These are phyloP conservation scores for Bellardia pandia DNA, from an alignment of 2,888 invertebrate genomes.

Conservation along the genomic window DNA sequence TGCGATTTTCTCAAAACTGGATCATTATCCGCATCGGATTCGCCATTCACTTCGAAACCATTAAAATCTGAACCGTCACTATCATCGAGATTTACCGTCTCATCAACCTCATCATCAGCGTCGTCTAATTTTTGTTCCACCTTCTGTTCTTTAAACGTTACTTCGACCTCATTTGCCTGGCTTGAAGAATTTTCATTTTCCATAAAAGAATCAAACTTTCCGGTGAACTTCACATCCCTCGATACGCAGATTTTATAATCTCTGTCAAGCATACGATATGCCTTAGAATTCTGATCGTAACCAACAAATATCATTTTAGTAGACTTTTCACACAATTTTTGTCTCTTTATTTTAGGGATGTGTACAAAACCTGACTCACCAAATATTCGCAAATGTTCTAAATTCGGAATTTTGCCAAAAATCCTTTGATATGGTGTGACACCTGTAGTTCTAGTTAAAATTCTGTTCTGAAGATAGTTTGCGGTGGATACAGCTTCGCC, in stretches of 20 bases:
- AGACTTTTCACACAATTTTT: background rate
- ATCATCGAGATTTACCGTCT: no score
- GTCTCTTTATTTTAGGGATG: background rate
- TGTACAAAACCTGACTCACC: conserved; percentile 22
- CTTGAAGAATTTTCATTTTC: background rate
- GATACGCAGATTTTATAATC: conserved; percentile 13
- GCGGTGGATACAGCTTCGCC: conserved; percentile 36
- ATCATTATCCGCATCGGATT: background rate
- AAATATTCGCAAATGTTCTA: conserved; percentile 15
- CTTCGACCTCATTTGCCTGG: background rate
- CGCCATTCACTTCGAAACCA: background rate
- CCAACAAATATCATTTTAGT: conserved; percentile 2
- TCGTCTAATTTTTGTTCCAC: no score
- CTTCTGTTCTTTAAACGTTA: background rate
- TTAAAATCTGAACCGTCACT: no score
- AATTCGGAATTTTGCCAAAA: conserved; percentile 17
- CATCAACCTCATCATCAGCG: background rate
- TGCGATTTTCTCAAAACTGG: conserved; percentile 3
- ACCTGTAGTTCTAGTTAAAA: background rate
- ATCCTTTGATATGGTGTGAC: conserved; percentile 17
- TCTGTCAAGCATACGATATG: conserved; percentile 24
- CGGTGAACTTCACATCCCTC: conserved; percentile 20
- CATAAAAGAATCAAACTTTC: background rate
- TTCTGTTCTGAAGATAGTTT: conserved; percentile 35
- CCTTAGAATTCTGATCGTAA: conserved; percentile 22